Evolutionary conservation across 2,797 vertebrate genomes (phyloP).

Genomic region (Phrynocephalus vlangalii): DNA sequence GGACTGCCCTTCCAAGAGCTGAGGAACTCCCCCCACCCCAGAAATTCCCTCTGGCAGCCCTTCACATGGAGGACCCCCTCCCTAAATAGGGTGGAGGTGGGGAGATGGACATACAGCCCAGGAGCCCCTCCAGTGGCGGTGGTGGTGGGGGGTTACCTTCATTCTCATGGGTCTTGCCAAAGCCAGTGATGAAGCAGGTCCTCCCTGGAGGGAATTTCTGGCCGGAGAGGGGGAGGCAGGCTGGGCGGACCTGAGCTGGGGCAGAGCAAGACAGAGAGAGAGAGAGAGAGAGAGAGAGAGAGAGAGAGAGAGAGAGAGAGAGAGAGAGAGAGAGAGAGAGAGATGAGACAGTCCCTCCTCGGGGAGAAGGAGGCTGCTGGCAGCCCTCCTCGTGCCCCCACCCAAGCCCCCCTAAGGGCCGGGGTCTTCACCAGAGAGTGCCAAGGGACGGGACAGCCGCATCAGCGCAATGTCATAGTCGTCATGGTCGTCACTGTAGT

Average conservation of each 20-base stretch:
- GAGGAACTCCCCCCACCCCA: no score
- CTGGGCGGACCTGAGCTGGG: slow-evolving; percentile 85
- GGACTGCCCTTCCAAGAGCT: no score
- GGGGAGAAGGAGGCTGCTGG: neutral
- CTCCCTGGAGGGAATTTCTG: slow-evolving; percentile 79
- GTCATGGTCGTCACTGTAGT: slow-evolving; percentile 79
- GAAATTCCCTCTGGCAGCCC: no score
- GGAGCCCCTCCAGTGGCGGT: no score
- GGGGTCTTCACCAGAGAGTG: slow-evolving; percentile 68
- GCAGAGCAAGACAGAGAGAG: neutral
- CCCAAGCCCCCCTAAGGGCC: neutral
- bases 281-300: no score
- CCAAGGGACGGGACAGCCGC: slow-evolving; percentile 79
- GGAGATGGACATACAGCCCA: no score
- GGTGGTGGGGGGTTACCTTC: slow-evolving; percentile 70
- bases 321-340: neutral
- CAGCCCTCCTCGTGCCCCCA: neutral
- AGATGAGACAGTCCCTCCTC: neutral
- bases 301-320: neutral
- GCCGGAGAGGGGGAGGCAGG: slow-evolving; percentile 85
- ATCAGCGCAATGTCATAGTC: slow-evolving; percentile 89
- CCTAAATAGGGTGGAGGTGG: no score
- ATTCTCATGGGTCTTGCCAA: slow-evolving; percentile 83
- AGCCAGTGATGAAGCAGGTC: slow-evolving; percentile 89
- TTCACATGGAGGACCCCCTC: no score